Base-by-base conservation (phyloP, 2,888 invertebrate species). In the Meloe dianella region DNA sequence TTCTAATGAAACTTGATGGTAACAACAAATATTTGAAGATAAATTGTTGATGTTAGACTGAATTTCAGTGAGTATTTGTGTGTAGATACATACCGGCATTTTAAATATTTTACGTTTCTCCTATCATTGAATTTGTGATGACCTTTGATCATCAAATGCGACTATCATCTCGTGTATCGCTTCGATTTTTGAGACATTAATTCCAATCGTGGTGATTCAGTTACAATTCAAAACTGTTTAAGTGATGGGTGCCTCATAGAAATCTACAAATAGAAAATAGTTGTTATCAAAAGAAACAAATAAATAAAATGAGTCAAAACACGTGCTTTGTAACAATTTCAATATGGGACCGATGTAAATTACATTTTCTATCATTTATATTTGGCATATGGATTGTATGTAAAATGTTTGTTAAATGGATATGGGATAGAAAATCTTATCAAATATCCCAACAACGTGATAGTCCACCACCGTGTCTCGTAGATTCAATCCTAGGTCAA, bases 391-490 rank as follows among this genome's bases (percentile, higher is more conserved):
- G 86, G 84, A 79, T 87, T 67, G 78, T 88, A 60, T 74, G 83
- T 9, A 87, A 85, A 74, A 79, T 85, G 59, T 75, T 85, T 1
- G 69, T 85, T 6, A 85, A 83, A 72, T 85, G 86, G 84, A 76
- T 85, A 1, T 88, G 87, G 86, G 83, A 85, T 72, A 85, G 85
- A 0, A 84, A 84, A 61, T 82, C 82, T 41, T 83, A 84, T 71
- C 84, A 84, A 69, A 77, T 77, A 41, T 72, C 84, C 54, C 81
- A 81, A 58, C 79, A 82, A 67, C 81, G 88, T 32, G 88, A 88
- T 75, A 87, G 86, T 71, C 89, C 90, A 17, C 90, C 90, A 1
- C 73, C 84, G 22, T 89, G 89, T 78, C 83, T 90, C 29, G 85
- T 88, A 9, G 88, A 89, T 75, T 85, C 87, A 22, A 82, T 84